Evolutionary conservation across 2,888 invertebrate genomes (phyloP).

Genomic region (Pyrochroa serraticornis): DNA sequence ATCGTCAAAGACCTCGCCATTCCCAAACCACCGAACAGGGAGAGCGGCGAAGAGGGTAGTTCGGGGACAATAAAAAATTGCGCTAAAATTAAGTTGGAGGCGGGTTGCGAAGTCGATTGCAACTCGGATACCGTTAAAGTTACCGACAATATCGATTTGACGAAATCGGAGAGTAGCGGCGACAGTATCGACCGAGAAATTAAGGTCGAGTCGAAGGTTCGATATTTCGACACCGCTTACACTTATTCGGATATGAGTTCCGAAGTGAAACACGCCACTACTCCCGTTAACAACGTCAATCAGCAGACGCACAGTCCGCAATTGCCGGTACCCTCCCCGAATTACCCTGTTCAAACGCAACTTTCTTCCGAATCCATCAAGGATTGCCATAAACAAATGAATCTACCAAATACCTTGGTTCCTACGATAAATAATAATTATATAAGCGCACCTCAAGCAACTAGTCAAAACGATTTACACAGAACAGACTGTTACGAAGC

Average conservation of each 20-base stretch:
- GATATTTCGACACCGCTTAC: slow-evolving; percentile 51
- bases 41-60: slow-evolving; percentile 14
- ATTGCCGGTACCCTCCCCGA: slow-evolving; percentile 53
- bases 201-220: slow-evolving; percentile 30
- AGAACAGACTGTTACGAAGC: slow-evolving; percentile 36
- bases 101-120: background rate
- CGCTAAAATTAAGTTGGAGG: background rate
- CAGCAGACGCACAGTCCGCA: slow-evolving; percentile 53
- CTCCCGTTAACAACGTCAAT: slow-evolving; percentile 45
- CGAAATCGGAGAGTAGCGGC: background rate
- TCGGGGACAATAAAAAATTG: background rate
- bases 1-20: slow-evolving; percentile 33
- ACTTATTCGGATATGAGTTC: slow-evolving; percentile 45
- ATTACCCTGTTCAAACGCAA: slow-evolving; percentile 51
- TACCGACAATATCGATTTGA: too few species aligned
- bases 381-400: slow-evolving; percentile 33
- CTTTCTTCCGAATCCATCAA: slow-evolving; percentile 33
- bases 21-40: slow-evolving; percentile 6
- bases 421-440: slow-evolving; percentile 52
- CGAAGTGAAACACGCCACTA: slow-evolving; percentile 53
- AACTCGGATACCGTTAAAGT: too few species aligned
- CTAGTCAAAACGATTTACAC: slow-evolving; percentile 46
- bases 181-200: slow-evolving; percentile 4
- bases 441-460: slow-evolving; percentile 45
- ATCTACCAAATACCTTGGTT: slow-evolving; percentile 48